Base-by-base conservation (phyloP, 2,888 invertebrate genomes). In the Notodonta dromedarius region DNA sequence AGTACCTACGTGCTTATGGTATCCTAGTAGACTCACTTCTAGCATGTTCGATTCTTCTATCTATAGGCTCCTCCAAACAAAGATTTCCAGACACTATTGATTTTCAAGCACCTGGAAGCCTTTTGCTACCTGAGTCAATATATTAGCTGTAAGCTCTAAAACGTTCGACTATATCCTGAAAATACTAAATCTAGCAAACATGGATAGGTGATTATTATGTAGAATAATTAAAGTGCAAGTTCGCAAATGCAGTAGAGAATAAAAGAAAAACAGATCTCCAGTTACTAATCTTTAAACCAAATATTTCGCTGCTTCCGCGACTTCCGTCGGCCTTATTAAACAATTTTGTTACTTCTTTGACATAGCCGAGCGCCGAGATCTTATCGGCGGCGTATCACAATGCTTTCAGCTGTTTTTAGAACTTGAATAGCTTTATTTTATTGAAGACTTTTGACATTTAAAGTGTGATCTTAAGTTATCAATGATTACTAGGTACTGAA, bases 1-100 rank as follows among this genome's bases (percentile, higher is more conserved):
- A 87, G 95, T 95, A 79, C 39, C 39, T 6, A 24, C 24, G 1
- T 24, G 24, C 24, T 24, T 24, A 24, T 24, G 24, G 24, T 24
- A 24, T 2, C 24, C 24, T 24, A 24, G 24, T 24, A 24, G 24
- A 24, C 24, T 24, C 24, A 2, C 24, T 24, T 24, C 24, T 24
- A 24, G 24, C 24, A 2, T 24, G 24, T 24, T 24, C 24, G 24
- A 2, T 24, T 48, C n/a, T 44, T 57, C 9, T 57, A 11, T 55
- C 12, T 46, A 35, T 8, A 32, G 24, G 24, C 13, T 16, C 44
- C 50, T 44, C 1, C n/a, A 44, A 35, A 7, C 35, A 35, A 35
- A 4, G 35, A 35, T 35, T 35, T 35, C 35, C 35, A 35, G 35
- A 35, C 35, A 35, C 35, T 5, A 35, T 35, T 35, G 35, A 35